phyloP scores from a whole-genome alignment of 2,113 vertebrate species.

The Platysteira castanea region DNA sequence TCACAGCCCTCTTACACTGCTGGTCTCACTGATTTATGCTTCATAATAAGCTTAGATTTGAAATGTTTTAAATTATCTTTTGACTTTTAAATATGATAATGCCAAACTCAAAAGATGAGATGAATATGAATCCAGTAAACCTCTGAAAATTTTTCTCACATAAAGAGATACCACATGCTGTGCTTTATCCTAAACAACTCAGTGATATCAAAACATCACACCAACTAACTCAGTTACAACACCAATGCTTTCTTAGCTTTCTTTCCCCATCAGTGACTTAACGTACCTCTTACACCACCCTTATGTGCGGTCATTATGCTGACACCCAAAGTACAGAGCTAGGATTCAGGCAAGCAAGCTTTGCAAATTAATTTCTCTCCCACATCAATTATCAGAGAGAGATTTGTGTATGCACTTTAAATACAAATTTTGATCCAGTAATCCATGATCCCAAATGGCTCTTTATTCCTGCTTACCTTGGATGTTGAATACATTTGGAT shows the following conservation, averaged over 20 bases:
- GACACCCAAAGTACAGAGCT: not conserved
- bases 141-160: not conserved
- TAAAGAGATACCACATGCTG: not conserved
- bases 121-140: not conserved
- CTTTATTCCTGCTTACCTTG: slow-evolving; percentile 76
- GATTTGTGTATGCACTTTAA: not conserved
- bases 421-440: not conserved
- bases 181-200: not conserved
- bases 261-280: not conserved
- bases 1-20: not conserved
- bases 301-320: not conserved
- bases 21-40: not conserved
- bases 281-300: not conserved
- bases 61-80: not conserved
- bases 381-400: not conserved
- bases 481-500: slow-evolving; percentile 86
- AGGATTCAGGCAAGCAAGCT: not conserved
- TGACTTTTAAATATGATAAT: not conserved
- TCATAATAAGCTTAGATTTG: not conserved
- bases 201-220: not conserved
- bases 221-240: not conserved
- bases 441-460: not conserved
- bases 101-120: not conserved
- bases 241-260: not conserved
- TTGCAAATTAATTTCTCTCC: not conserved